Percentiles rank a stretch among this genome's conserved stretches.
These are phyloP conservation scores for Eunapius fragilis DNA, from an alignment of 37 sponge, comb jelly and placozoan species.

Conservation along the genomic window DNA sequence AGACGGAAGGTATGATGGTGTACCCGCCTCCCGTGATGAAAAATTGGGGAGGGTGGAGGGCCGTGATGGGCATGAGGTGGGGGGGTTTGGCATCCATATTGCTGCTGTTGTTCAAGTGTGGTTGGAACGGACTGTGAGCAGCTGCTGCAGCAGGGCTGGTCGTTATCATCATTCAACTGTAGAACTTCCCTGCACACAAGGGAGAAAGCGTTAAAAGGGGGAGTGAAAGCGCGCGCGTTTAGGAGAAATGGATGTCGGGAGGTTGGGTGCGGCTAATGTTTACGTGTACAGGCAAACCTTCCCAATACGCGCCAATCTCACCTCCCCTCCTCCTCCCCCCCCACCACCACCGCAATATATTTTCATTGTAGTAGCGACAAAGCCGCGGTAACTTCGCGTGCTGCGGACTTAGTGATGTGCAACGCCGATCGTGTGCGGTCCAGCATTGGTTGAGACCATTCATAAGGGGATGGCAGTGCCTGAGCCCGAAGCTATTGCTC, in stretches of 20 bases:
- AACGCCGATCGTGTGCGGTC: neutral
- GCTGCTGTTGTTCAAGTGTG: neutral
- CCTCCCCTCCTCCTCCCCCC: too few relatives aligned
- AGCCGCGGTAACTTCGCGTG: too few relatives aligned
- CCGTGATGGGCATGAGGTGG: conserved; percentile 46
- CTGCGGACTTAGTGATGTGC: too few relatives aligned
- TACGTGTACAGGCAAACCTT: neutral
- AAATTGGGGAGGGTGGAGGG: conserved; percentile 33
- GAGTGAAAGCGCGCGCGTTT: too few relatives aligned
- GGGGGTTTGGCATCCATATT: conserved; percentile 10
- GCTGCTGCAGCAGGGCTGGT: neutral
- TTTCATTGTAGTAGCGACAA: neutral
- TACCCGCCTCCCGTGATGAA: conserved; percentile 31
- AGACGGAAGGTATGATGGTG: conserved; percentile 30
- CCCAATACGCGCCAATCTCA: neutral
- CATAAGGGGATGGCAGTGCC: too few relatives aligned
- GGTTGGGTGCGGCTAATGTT: neutral
- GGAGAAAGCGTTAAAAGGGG: too few relatives aligned
- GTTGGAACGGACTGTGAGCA: neutral
- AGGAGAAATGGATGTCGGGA: neutral
- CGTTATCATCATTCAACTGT: neutral
- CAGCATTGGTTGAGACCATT: too few relatives aligned
- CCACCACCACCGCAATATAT: neutral
- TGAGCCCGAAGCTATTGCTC: too few relatives aligned
- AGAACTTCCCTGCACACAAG: too few relatives aligned